Evolutionary conservation across 2,888 invertebrate species (phyloP), one percentile per base, ranked within the genome.

Genomic region (Ochropleura leucogaster): DNA sequence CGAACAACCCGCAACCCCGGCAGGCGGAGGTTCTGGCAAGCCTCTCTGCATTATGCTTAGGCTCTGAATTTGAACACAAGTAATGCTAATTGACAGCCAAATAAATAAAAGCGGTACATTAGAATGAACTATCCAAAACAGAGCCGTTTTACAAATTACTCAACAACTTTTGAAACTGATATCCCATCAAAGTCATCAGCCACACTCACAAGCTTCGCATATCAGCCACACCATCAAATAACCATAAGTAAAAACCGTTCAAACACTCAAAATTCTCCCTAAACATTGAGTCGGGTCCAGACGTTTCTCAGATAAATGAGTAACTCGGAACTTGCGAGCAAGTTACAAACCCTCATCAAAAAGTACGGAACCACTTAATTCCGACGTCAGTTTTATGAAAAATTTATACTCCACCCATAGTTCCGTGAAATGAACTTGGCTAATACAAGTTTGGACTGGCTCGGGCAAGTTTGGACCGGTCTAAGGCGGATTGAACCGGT

Each of bases 371-470:
- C 85, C 88, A 85, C 87, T 90, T 90, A 87, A 90, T 89, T 89
- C 84, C 70, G 85, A 85, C 86, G 89, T 89, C 90, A 87, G 85
- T 87, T 90, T 88, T 90, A 89, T 90, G 88, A 90, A 90, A 90
- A 90, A 90, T 87, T 87, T 88, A 89, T 88, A 87, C 80, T 76
- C 63, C 79, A 64, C 53, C 76, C 85, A 83, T 79, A 79, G 75
- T 83, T 80, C 78, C 87, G 80, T 86, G 84, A 87, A 87, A 84
- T 87, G 80, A 87, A 86, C 77, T 85, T 79, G 73, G 85, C 72
- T 85, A 83, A 85, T 81, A 85, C 81, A 85, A 85, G 77, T 85
- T 85, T 83, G 72, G 79, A 77, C 79, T 65, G 71, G 77, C 42
- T 57, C 42, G 68, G 63, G 73, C 18, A 81, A 84, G 55, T 84